Percentiles rank a stretch among this genome's conserved stretches.
phyloP scores from a whole-genome alignment of 2,113 vertebrate species.

The Channa maculata region DNA sequence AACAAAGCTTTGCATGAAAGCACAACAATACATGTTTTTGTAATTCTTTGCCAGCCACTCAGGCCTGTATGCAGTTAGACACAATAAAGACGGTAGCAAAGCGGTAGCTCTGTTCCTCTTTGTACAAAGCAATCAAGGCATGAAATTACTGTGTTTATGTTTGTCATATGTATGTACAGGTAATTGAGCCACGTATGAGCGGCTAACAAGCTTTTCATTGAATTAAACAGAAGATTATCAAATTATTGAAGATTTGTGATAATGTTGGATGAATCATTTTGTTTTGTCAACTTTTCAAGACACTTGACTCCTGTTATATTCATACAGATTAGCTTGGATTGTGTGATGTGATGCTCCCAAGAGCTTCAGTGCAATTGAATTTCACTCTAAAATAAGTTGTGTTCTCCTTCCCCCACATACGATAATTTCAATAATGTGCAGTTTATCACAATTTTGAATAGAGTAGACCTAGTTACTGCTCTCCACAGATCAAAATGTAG shows the following conservation, averaged over 20 bases:
- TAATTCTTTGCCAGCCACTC: background rate
- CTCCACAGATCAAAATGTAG: conserved; percentile 19
- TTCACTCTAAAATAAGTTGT: conserved; percentile 5
- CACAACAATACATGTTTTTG: conserved; percentile 34
- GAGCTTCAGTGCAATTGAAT: conserved; percentile 18
- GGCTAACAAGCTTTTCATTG: too few species aligned
- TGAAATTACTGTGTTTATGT: background rate
- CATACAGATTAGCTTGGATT: too few species aligned
- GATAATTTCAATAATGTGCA: conserved; percentile 21
- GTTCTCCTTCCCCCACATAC: conserved; percentile 6
- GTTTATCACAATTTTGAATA: conserved; percentile 35
- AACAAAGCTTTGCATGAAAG: conserved; percentile 33
- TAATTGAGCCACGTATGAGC: too few species aligned
- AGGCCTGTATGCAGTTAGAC: background rate
- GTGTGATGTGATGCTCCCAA: conserved; percentile 1
- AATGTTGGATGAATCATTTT: background rate
- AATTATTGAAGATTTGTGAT: background rate
- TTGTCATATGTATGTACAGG: background rate
- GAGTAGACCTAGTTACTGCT: conserved; percentile 43
- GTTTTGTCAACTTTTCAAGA: background rate
- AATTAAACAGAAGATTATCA: too few species aligned
- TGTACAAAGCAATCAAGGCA: background rate
- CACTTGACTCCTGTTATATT: background rate
- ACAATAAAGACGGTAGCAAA: background rate
- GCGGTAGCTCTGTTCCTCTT: background rate